A percentile compares a stretch with the other conserved stretches of the same genome.
Evolutionary conservation across 2,113 vertebrate genomes (phyloP).

Genomic region (Sakesphorus luctuosus): DNA sequence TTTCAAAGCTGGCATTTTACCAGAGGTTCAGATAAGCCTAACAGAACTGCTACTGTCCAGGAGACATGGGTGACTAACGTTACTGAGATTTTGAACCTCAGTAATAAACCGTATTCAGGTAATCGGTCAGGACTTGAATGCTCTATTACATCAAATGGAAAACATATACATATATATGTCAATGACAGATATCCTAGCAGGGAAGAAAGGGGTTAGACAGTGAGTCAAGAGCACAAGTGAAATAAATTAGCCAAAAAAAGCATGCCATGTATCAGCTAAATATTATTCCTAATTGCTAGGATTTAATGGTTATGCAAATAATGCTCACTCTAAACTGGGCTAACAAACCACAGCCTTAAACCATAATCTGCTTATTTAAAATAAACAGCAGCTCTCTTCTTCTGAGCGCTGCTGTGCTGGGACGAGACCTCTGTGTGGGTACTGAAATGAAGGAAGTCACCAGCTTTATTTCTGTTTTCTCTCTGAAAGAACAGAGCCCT

Average conservation of each 20-base stretch:
- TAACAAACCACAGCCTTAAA: not conserved
- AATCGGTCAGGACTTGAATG: not conserved
- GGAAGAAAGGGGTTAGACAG: not conserved
- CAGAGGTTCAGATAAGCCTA: not conserved
- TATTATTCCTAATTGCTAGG: not conserved
- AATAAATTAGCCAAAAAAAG: not conserved
- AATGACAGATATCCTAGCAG: not conserved
- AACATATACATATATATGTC: not conserved
- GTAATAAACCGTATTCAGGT: not conserved
- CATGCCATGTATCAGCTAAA: not conserved
- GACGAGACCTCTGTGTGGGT: not conserved
- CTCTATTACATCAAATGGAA: not conserved
- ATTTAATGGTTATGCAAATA: not conserved
- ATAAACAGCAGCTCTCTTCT: not conserved
- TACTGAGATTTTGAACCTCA: not conserved
- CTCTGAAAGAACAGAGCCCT: constrained; percentile 16
- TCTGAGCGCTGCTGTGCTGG: not conserved
- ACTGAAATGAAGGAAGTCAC: not conserved
- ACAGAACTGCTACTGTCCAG: not conserved
- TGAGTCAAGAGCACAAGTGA: not conserved
- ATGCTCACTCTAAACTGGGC: not conserved
- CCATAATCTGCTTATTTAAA: not conserved
- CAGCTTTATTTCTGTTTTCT: constrained; percentile 36
- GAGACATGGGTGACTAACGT: not conserved
- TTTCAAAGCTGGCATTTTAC: not conserved